Percentiles rank a stretch among this genome's conserved stretches.
Evolutionary conservation across 2,797 vertebrate genomes (phyloP).

Genomic region (Euthynnus affinis): DNA sequence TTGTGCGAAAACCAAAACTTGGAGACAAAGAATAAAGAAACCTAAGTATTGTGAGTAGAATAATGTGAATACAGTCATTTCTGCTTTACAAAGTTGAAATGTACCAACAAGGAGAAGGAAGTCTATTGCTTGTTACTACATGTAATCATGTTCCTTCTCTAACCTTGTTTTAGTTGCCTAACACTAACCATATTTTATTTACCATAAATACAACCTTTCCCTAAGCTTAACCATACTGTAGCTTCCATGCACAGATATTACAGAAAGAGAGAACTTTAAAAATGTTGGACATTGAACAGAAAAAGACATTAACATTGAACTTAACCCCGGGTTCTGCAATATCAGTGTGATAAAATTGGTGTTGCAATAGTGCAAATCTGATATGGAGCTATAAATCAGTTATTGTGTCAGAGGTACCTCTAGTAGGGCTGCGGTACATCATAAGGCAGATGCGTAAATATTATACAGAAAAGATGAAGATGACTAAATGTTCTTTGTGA

Average conservation of each 20-base stretch:
- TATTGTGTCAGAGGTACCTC: not conserved
- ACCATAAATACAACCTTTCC: no score
- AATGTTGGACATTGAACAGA: no score
- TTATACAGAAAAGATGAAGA: not conserved
- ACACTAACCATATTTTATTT: not conserved
- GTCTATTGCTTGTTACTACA: not conserved
- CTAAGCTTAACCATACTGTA: not conserved
- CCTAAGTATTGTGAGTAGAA: not conserved
- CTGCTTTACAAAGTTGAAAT: not conserved
- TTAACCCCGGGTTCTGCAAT: no score
- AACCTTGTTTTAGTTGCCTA: no score
- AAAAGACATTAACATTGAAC: no score
- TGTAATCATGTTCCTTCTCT: no score
- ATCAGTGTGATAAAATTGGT: no score
- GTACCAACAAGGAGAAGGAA: not conserved
- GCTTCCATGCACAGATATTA: no score
- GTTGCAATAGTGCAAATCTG: not conserved
- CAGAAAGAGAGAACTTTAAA: no score
- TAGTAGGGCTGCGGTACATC: not conserved
- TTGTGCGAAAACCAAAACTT: not conserved
- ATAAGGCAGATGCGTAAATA: not conserved
- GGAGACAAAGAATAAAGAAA: not conserved
- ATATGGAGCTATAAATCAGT: not conserved
- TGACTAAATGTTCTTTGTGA: not conserved
- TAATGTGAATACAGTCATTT: not conserved